A percentile compares a stretch with the other conserved stretches of the same genome.
Evolutionary conservation across 2,888 invertebrate species (phyloP).

Genomic region (Zaprionus bogoriensis): DNA sequence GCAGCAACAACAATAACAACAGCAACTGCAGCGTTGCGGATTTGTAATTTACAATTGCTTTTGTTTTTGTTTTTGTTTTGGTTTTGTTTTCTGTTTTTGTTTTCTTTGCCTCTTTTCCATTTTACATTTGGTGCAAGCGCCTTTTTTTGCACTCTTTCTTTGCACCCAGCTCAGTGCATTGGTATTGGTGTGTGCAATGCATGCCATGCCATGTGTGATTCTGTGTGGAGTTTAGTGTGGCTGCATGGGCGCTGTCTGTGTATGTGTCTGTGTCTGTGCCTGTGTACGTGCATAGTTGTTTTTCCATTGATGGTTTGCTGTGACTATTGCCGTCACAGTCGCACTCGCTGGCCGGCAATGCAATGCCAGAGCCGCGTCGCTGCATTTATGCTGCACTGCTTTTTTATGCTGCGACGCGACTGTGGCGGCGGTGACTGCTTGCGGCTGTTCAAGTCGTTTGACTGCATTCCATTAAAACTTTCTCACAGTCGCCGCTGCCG

Average conservation of each 20-base stretch:
- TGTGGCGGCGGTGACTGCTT: conserved; percentile 36
- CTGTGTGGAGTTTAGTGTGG: conserved; percentile 8
- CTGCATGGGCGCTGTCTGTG: conserved; percentile 6
- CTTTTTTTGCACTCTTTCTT: conserved; percentile 47
- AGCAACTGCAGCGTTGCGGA: conserved; percentile 32
- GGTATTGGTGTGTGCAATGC: conserved; percentile 21
- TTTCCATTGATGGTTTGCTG: conserved; percentile 79
- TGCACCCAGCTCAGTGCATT: conserved; percentile 37
- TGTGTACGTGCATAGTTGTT: conserved; percentile 63
- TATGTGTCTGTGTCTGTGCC: conserved; percentile 11
- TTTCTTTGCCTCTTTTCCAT: conserved; percentile 34
- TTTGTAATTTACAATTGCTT: conserved; percentile 74
- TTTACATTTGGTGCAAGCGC: conserved; percentile 46
- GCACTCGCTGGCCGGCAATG: conserved; percentile 14
- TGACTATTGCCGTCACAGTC: conserved; percentile 55
- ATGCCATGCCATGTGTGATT: too few species aligned
- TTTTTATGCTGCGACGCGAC: conserved; percentile 46
- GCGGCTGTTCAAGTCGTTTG: conserved; percentile 74
- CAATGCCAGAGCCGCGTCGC: conserved; percentile 12
- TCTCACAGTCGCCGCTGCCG: conserved; percentile 79
- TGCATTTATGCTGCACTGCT: conserved; percentile 70
- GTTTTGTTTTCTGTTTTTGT: conserved; percentile 54
- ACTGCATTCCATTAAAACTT: conserved; percentile 83
- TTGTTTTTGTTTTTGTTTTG: conserved; percentile 50
- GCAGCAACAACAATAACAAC: conserved; percentile 14